phyloP scores from a whole-genome alignment of 2,797 vertebrate genomes.

The Gadopsis bispinosus region DNA sequence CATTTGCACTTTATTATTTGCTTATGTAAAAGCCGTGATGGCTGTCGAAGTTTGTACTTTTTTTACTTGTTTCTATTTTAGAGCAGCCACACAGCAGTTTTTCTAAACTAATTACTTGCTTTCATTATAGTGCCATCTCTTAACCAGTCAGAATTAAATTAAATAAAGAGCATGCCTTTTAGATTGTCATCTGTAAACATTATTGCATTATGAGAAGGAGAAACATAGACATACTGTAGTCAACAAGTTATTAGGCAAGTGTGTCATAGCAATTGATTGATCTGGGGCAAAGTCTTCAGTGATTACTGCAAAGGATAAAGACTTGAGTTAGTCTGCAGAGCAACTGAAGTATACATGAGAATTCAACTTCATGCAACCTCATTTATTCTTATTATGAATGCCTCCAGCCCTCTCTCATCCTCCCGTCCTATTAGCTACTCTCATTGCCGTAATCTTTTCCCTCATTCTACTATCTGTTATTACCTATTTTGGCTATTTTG shows the following conservation, averaged over 20 bases:
- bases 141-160: slow-evolving; percentile 22
- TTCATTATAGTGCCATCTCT: background rate
- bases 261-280: background rate
- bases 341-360: no score
- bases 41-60: slow-evolving; percentile 3
- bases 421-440: no score
- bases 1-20: slow-evolving; percentile 21
- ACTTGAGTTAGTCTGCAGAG: no score
- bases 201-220: slow-evolving; percentile 7
- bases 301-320: no score
- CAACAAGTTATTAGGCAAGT: slow-evolving; percentile 38
- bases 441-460: no score
- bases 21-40: slow-evolving; percentile 19
- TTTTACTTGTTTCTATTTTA: background rate
- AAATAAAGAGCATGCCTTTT: slow-evolving; percentile 6
- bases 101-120: background rate
- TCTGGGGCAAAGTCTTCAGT: no score
- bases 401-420: no score
- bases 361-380: no score
- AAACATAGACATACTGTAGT: slow-evolving; percentile 10
- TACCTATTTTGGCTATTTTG: no score
- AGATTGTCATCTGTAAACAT: slow-evolving; percentile 45
- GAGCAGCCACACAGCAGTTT: background rate
- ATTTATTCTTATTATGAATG: no score
- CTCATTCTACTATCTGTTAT: no score